A percentile compares a stretch with the other conserved stretches of the same genome.
These are phyloP conservation scores for Escarpia spicata DNA, from an alignment of 2,888 invertebrate genomes.

Conservation along the genomic window DNA sequence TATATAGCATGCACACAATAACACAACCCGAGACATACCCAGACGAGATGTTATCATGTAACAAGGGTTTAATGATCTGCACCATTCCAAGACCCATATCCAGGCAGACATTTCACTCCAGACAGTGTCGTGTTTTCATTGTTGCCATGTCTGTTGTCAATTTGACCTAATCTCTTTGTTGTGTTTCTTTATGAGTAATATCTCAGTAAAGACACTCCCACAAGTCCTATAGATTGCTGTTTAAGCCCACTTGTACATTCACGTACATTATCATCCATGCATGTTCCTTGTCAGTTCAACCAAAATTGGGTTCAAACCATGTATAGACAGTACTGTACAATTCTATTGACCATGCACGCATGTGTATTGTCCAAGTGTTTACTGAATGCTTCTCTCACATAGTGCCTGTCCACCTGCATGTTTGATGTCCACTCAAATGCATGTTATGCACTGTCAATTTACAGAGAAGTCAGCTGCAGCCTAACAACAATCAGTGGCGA, in stretches of 20 bases:
- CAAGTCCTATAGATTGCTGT: neutral
- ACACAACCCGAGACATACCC: neutral
- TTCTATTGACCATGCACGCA: slow-evolving; percentile 7
- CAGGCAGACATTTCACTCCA: neutral
- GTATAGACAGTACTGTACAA: neutral
- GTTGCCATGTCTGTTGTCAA: neutral
- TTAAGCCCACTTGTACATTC: neutral
- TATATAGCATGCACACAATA: neutral
- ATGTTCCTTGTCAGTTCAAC: neutral
- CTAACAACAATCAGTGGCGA: slow-evolving; percentile 56
- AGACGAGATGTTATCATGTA: neutral
- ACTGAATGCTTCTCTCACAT: neutral
- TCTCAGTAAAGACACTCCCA: neutral
- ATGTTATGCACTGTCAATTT: neutral
- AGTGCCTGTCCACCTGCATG: neutral
- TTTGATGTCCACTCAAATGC: neutral
- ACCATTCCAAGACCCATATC: neutral
- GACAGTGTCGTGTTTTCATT: neutral
- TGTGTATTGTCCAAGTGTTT: slow-evolving; percentile 17
- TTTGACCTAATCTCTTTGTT: neutral
- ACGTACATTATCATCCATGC: neutral
- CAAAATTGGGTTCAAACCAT: neutral
- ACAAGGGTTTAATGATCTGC: neutral
- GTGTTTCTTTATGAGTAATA: neutral
- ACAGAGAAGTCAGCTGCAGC: neutral